Base-by-base conservation (phyloP, 2,113 vertebrate species). In the Tylochromis polylepis region DNA sequence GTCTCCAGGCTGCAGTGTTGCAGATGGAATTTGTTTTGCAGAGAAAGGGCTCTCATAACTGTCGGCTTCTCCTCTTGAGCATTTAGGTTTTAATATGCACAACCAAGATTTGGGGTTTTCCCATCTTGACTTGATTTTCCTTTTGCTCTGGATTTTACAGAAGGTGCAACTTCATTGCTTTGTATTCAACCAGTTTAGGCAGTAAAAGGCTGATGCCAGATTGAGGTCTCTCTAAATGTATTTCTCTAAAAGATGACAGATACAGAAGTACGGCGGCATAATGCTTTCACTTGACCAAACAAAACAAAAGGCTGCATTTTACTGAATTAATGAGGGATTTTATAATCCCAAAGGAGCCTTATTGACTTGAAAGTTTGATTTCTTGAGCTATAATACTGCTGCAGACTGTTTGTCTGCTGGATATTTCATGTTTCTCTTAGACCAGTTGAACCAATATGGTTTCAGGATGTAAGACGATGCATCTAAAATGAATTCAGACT, bases 11-110 rank as follows among this genome's bases (percentile, higher is more conserved):
- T 90, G 85, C 83, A 87, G 75, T 51, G 5, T 49, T 83, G 53
- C 88, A 87, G 87, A 91, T 85, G 86, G 87, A 90, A 89, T 80
- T 80, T 83, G 51, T 88, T 89, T 51, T 67, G 84, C 82, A 87
- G 27, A 77, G 79, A 84, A 24, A 83, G 5, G 16, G 60, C 34
- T 84, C 59, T 78, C n/a, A 16, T 57, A 56, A 84, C 16, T 56
- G 31, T 49, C 56, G 43, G 75, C 38, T 60, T 87, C 41, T 77
- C 29, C 31, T 88, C 41, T 58, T 22, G 11, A 72, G n/a, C 65
- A 79, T 81, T 59, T n/a, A 27, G 8, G 67, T 82, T 77, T 84
- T 65, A 75, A 80, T 51, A 31, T 70, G 6, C 58, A 24, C 12
- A 18, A 24, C 22, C 57, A 70, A 62, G 18, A 18, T 82, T 6